phyloP scores from a whole-genome alignment of 1,140 invertebrate species.

The Drosophila takahashii region DNA sequence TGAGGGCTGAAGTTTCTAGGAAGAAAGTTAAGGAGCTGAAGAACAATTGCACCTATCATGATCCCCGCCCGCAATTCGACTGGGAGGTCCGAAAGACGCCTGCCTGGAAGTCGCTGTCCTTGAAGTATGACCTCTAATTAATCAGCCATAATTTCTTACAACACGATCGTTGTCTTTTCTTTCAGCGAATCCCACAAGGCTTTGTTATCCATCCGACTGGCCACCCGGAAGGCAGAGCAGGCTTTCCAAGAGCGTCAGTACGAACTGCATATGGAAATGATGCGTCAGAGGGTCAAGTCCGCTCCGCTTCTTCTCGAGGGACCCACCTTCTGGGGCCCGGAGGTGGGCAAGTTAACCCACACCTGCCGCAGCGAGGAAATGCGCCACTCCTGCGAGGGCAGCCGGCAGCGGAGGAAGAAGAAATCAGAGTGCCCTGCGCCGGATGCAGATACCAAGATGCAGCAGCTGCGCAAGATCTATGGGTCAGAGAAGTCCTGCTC shows the following conservation, averaged over 20 bases:
- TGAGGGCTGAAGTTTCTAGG: constrained; percentile 72
- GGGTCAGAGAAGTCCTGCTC: constrained; percentile 65
- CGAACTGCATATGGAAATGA: constrained; percentile 81
- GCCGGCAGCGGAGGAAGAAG: constrained; percentile 51
- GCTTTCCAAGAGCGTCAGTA: constrained; percentile 77
- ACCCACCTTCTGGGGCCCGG: constrained; percentile 75
- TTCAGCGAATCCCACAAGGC: constrained; percentile 78
- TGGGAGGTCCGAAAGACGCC: constrained; percentile 84
- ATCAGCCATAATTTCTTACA: not conserved
- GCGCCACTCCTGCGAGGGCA: constrained; percentile 65
- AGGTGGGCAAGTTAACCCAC: constrained; percentile 78
- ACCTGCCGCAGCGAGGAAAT: constrained; percentile 66
- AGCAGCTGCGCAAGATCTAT: constrained; percentile 76
- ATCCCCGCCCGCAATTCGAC: constrained; percentile 62
- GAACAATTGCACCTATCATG: constrained; percentile 77
- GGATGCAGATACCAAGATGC: constrained; percentile 54
- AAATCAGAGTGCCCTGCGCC: constrained; percentile 52
- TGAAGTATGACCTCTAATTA: constrained; percentile 39
- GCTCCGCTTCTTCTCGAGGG: constrained; percentile 81
- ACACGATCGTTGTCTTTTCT: not conserved
- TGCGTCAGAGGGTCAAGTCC: constrained; percentile 80
- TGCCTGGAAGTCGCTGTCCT: constrained; percentile 78
- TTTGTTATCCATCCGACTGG: constrained; percentile 71
- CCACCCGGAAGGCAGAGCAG: constrained; percentile 83
- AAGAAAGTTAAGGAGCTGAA: constrained; percentile 77